These are phyloP conservation scores for Menidia beryllina DNA, from an alignment of 2,113 vertebrate species.

Conservation along the genomic window DNA sequence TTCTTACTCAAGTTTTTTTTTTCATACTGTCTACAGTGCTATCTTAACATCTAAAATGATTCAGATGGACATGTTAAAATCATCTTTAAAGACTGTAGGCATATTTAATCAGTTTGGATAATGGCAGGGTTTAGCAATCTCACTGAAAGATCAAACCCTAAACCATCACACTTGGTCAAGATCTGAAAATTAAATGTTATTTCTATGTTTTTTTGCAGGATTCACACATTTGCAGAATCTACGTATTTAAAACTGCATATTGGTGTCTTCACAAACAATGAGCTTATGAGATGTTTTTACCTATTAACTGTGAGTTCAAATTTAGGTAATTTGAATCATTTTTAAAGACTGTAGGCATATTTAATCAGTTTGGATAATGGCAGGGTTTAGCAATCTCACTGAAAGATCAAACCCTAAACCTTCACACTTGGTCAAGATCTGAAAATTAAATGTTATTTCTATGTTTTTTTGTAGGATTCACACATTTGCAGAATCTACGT, in stretches of 20 bases:
- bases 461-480: background rate
- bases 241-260: background rate
- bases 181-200: background rate
- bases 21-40: slow-evolving; percentile 37
- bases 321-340: too few relatives aligned
- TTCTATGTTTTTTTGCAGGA: background rate
- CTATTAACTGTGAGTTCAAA: slow-evolving; percentile 5
- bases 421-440: too few relatives aligned
- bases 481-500: background rate
- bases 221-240: background rate
- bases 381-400: slow-evolving; percentile 35
- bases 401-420: slow-evolving; percentile 43
- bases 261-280: background rate
- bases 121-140: slow-evolving; percentile 33
- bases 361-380: slow-evolving; percentile 48
- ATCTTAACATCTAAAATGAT: slow-evolving; percentile 38
- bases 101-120: slow-evolving; percentile 51
- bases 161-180: too few relatives aligned
- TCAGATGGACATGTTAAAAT: slow-evolving; percentile 58
- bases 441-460: background rate
- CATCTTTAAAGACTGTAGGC: slow-evolving; percentile 39
- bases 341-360: slow-evolving; percentile 33
- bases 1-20: slow-evolving; percentile 58
- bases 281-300: slow-evolving; percentile 3
- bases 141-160: slow-evolving; percentile 45